Evolutionary conservation across 2,888 invertebrate genomes (phyloP), one percentile per base, ranked within the genome.

Genomic region (Zonitis immaculata): DNA sequence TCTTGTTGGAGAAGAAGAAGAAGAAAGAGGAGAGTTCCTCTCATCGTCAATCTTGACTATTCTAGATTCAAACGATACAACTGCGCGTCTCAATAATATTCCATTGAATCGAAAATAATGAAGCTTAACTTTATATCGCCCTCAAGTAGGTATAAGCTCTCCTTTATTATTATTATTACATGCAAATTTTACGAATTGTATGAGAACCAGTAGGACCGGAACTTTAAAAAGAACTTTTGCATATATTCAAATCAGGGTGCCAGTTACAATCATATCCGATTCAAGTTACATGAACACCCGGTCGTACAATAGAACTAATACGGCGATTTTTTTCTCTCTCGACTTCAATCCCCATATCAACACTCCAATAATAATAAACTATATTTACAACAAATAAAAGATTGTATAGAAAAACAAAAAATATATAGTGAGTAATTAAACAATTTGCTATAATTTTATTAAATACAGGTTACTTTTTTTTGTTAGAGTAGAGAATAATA

Each of bases 281-380:
- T 53, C 53, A 53, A 49, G 49, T 53, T 49, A 49, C 35, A 46
- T 39, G 53, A 53, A 53, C 53, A 53, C 53, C 53, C 53, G 53
- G 53, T 53, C 16, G 16, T 35, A 35, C 18, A 35, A 35, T 16
- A 35, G 35, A 35, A 8, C 3, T 35, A 18, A n/a, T n/a, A n/a
- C n/a, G n/a, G n/a, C 35, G 35, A 16, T 16, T 16, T 35, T 5
- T 35, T 35, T 9, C 16, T 35, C n/a, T n/a, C n/a, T 35, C 35
- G 35, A 35, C 35, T 35, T 18, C 4, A 8, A 35, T 35, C 35
- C 35, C 35, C 8, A 35, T n/a, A n/a, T 18, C 16, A 35, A 35
- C 35, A 35, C 35, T 16, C 14, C 35, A 14, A 32, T 14, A 32
- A 32, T 14, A 6, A 32, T 32, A 12, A 35, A 35, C 35, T 16